Conservation (phyloP, 2,113 vertebrate species). For the Leucopsar rothschildi region DNA sequence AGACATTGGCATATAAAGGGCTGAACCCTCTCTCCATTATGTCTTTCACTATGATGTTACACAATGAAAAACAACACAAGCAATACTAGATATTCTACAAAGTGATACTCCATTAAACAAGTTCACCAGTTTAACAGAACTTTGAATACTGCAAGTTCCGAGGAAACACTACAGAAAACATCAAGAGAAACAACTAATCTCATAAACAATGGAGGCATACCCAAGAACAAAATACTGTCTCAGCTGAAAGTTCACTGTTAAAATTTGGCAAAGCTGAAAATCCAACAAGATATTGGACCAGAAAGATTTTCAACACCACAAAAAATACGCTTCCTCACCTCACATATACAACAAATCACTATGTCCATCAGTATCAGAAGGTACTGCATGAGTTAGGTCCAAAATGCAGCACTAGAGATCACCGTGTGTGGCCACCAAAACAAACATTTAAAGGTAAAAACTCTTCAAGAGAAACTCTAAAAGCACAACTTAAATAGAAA, state of each 20-base stretch:
- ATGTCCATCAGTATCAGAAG: neutral
- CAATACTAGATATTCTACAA: neutral
- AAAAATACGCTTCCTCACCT: neutral
- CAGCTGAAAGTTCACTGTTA: neutral
- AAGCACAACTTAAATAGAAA: neutral
- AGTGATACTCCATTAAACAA: neutral
- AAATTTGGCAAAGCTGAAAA: neutral
- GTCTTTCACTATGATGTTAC: neutral
- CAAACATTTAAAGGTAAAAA: neutral
- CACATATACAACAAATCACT: neutral
- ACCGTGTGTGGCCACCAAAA: neutral
- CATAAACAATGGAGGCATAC: neutral
- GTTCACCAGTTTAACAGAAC: neutral
- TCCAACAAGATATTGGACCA: neutral
- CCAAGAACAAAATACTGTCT: neutral
- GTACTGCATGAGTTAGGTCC: neutral
- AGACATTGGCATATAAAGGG: neutral
- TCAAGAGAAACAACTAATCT: neutral
- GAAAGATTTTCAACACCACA: neutral
- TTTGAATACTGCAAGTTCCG: neutral
- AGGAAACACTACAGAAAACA: neutral
- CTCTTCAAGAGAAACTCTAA: neutral
- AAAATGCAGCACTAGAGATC: neutral
- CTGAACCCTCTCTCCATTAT: neutral
- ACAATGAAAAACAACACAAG: neutral